Conservation (phyloP, 2,888 invertebrate species). For the Neuroscelio doddi region DNA sequence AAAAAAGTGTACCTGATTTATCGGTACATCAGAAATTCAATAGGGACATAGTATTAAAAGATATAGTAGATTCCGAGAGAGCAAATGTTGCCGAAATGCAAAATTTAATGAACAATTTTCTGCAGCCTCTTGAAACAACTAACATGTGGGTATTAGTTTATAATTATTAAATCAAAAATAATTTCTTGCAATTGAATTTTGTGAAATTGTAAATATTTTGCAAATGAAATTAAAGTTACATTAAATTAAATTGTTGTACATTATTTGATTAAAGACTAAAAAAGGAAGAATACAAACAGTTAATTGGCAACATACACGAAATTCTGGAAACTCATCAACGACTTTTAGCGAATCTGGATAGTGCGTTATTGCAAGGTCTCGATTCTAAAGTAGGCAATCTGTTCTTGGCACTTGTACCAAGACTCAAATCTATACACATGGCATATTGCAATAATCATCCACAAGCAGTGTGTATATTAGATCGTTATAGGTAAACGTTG, state of each 20-base stretch:
- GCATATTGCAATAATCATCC: slow-evolving; percentile 96
- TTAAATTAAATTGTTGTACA: not conserved
- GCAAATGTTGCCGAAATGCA: slow-evolving; percentile 93
- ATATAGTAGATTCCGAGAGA: slow-evolving; percentile 93
- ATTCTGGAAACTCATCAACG: slow-evolving; percentile 89
- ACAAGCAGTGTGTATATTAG: slow-evolving; percentile 92
- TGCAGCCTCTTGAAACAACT: slow-evolving; percentile 89
- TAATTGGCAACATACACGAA: slow-evolving; percentile 92
- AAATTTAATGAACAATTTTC: slow-evolving; percentile 86
- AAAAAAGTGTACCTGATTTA: slow-evolving; percentile 75
- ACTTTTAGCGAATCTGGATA: slow-evolving; percentile 85
- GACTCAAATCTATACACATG: slow-evolving; percentile 88
- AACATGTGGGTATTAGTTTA: slow-evolving; percentile 94
- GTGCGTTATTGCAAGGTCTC: slow-evolving; percentile 79
- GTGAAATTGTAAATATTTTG: too few relatives aligned
- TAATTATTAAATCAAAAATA: too few relatives aligned
- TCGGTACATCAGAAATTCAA: slow-evolving; percentile 79
- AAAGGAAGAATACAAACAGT: slow-evolving; percentile 87
- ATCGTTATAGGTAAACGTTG: slow-evolving; percentile 87
- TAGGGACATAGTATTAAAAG: slow-evolving; percentile 88
- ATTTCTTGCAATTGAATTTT: too few relatives aligned
- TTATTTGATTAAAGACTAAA: slow-evolving; percentile 78
- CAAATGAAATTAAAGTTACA: too few relatives aligned
- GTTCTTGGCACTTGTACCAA: slow-evolving; percentile 88
- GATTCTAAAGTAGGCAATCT: slow-evolving; percentile 93